Evolutionary conservation across 1,140 invertebrate genomes (phyloP).

Genomic region (Mamestra configurata): DNA sequence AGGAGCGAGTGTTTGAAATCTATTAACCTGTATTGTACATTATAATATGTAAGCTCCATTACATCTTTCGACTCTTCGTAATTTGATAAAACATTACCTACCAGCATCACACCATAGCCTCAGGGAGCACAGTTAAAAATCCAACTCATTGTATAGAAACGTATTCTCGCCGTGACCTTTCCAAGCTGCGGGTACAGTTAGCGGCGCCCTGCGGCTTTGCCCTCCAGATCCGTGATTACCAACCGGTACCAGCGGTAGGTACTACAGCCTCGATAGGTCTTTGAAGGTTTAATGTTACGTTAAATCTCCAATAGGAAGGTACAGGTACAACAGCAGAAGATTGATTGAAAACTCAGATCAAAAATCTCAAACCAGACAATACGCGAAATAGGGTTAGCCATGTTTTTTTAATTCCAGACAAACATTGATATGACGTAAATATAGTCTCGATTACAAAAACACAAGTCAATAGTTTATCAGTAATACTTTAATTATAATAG

Average conservation of each 20-base stretch:
- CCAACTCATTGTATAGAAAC: not conserved
- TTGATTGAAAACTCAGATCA: not conserved
- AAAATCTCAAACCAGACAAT: not conserved
- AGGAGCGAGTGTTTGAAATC: too few species aligned
- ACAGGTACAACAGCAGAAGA: too few species aligned
- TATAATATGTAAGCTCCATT: too few species aligned
- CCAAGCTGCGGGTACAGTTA: slow-evolving; percentile 16
- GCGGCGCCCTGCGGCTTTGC: slow-evolving; percentile 6
- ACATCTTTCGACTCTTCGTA: not conserved
- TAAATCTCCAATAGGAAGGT: too few species aligned
- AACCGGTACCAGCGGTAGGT: slow-evolving; percentile 7
- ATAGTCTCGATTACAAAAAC: slow-evolving; percentile 13
- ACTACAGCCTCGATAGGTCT: not conserved
- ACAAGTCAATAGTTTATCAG: slow-evolving; percentile 20
- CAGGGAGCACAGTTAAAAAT: not conserved
- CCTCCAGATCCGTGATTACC: slow-evolving; percentile 21
- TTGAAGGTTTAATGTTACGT: not conserved
- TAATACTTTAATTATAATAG: slow-evolving; percentile 17
- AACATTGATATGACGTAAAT: slow-evolving; percentile 18
- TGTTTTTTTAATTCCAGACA: not conserved
- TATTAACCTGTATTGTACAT: too few species aligned
- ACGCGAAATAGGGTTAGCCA: not conserved
- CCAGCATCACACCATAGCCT: not conserved
- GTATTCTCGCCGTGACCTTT: slow-evolving; percentile 14
- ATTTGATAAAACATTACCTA: not conserved